Evolutionary conservation across 1,140 invertebrate genomes (phyloP).

Genomic region (Apis laboriosa): DNA sequence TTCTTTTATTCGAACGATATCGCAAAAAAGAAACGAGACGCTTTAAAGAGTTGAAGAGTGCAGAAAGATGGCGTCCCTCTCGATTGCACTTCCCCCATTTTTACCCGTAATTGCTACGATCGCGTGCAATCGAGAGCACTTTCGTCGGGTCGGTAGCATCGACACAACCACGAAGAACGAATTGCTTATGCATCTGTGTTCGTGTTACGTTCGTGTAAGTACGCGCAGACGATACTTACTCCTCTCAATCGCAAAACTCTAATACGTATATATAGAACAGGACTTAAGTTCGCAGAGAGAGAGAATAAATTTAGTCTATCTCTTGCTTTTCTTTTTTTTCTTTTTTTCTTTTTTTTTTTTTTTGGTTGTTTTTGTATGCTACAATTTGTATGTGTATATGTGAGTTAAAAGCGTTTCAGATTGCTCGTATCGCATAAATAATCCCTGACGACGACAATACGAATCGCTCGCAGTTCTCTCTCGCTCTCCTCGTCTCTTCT

Average conservation of each 20-base stretch:
- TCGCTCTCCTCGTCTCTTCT: not conserved
- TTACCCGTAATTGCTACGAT: constrained; percentile 23
- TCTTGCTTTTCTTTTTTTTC: not conserved
- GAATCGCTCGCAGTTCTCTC: not conserved
- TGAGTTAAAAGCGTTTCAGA: constrained; percentile 22
- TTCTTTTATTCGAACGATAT: not conserved
- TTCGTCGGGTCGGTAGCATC: constrained; percentile 13
- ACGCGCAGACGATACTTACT: not conserved
- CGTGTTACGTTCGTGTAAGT: not conserved
- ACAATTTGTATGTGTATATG: not conserved
- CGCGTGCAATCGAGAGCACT: constrained; percentile 9
- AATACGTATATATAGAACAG: not conserved
- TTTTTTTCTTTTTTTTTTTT: not conserved
- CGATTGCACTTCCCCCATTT: constrained; percentile 8
- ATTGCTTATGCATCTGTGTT: constrained; percentile 5
- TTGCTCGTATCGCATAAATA: constrained; percentile 25
- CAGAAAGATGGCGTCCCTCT: not conserved
- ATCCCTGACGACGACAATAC: constrained; percentile 32
- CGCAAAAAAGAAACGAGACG: not conserved
- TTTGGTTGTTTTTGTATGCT: not conserved
- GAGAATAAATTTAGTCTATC: constrained; percentile 8
- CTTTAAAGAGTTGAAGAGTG: constrained; percentile 9
- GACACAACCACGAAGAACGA: not conserved
- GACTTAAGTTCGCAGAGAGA: not conserved
- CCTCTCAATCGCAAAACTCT: not conserved